Conservation (phyloP, 2,888 invertebrate genomes). For the Aleiodes testaceus region DNA sequence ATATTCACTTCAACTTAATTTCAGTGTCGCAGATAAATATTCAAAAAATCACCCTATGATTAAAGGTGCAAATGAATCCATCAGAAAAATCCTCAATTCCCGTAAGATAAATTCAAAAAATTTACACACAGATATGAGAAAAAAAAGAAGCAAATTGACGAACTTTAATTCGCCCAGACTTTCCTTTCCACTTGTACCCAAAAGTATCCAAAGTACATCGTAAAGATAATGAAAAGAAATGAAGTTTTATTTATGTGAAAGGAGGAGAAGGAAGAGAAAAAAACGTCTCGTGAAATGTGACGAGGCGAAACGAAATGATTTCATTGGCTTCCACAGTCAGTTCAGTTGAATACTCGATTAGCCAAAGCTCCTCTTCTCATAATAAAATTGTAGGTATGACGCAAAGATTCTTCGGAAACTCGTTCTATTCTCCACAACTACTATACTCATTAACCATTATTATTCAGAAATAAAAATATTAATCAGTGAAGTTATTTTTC, state of each 20-base stretch:
- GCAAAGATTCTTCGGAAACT: not conserved
- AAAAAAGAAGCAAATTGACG: not conserved
- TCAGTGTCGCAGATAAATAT: slow-evolving; percentile 11
- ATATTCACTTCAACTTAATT: slow-evolving; percentile 18
- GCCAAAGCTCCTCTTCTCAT: not conserved
- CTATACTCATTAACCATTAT: no score
- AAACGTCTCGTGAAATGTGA: not conserved
- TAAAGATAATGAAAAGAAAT: slow-evolving; percentile 12
- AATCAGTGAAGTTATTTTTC: no score
- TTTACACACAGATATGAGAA: slow-evolving; percentile 1
- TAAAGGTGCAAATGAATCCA: slow-evolving; percentile 12
- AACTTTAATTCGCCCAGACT: not conserved
- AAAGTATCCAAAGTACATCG: not conserved
- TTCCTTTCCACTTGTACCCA: not conserved
- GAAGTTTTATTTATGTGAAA: not conserved
- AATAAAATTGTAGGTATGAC: not conserved
- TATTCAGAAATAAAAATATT: no score
- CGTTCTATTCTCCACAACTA: no score
- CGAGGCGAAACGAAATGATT: slow-evolving; percentile 18
- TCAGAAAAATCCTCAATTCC: not conserved
- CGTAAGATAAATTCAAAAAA: not conserved
- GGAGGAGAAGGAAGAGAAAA: not conserved
- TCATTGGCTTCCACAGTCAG: not conserved
- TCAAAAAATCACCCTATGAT: not conserved
- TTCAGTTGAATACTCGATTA: not conserved